A percentile compares a stretch with the other conserved stretches of the same genome.
phyloP scores from a whole-genome alignment of 2,113 vertebrate species.

The Lycocorax pyrrhopterus region DNA sequence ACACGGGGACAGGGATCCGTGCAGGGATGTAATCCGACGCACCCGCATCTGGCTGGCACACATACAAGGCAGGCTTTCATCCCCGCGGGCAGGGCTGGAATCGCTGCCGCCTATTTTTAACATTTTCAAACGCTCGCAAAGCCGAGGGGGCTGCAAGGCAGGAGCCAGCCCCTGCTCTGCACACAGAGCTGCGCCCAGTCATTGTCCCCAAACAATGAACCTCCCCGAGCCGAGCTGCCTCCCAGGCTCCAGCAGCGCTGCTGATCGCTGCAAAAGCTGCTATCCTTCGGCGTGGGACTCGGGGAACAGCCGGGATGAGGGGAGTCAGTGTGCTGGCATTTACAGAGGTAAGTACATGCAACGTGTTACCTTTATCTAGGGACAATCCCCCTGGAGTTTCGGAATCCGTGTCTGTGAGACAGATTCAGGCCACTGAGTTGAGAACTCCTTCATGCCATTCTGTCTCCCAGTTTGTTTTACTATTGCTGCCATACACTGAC shows the following conservation, averaged over 20 bases:
- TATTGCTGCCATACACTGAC: neutral
- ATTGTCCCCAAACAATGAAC: neutral
- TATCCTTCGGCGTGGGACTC: fast-evolving
- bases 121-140: neutral
- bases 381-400: neutral
- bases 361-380: neutral
- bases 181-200: neutral
- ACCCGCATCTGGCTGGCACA: constrained; percentile 5
- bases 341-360: neutral
- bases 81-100: neutral
- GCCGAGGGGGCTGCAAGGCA: neutral
- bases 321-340: neutral
- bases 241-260: neutral
- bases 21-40: neutral
- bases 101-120: neutral
- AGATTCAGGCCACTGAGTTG: neutral
- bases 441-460: neutral
- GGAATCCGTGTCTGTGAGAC: neutral
- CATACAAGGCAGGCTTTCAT: neutral
- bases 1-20: neutral
- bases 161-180: neutral
- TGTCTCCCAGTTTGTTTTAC: neutral
- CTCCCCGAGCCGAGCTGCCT: neutral
- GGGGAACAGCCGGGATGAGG: neutral
- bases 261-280: fast-evolving